phyloP scores from a whole-genome alignment of 2,888 invertebrate genomes.

The Hermaeophaga mercurialis region DNA sequence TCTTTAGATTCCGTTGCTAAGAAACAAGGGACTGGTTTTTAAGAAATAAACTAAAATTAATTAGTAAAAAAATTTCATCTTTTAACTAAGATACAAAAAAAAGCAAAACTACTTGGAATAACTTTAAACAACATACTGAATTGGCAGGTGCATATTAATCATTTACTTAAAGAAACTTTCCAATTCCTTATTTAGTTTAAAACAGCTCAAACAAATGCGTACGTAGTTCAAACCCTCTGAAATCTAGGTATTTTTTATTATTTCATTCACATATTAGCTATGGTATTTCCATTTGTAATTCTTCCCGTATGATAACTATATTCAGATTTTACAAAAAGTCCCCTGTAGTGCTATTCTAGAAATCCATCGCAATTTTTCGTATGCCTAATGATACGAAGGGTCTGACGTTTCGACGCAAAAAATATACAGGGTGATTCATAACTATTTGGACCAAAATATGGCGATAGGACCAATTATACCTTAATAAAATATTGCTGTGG shows the following conservation, averaged over 20 bases:
- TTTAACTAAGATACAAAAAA: constrained; percentile 1
- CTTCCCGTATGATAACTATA: neutral
- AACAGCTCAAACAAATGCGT: constrained; percentile 3
- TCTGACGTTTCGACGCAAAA: too few species aligned
- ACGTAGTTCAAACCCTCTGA: neutral
- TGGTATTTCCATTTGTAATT: constrained; percentile 8
- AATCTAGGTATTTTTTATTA: constrained; percentile 7
- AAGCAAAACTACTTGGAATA: constrained; percentile 10
- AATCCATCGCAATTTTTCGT: too few species aligned
- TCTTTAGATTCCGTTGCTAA: neutral
- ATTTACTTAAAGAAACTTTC: constrained; percentile 6
- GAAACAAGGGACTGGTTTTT: neutral
- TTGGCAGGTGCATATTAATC: constrained; percentile 13
- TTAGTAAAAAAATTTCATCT: neutral
- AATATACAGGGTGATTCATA: too few species aligned
- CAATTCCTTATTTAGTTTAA: constrained; percentile 8
- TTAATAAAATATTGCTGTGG: too few species aligned
- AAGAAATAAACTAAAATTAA: neutral
- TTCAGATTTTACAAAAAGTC: constrained; percentile 6
- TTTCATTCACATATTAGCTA: constrained; percentile 12
- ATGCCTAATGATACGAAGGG: too few species aligned
- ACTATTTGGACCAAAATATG: too few species aligned
- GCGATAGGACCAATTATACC: too few species aligned
- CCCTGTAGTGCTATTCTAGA: too few species aligned
- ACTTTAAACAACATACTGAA: constrained; percentile 5